These are phyloP conservation scores for Lochmaea capreae DNA, from an alignment of 2,888 invertebrate genomes.

Conservation along the genomic window DNA sequence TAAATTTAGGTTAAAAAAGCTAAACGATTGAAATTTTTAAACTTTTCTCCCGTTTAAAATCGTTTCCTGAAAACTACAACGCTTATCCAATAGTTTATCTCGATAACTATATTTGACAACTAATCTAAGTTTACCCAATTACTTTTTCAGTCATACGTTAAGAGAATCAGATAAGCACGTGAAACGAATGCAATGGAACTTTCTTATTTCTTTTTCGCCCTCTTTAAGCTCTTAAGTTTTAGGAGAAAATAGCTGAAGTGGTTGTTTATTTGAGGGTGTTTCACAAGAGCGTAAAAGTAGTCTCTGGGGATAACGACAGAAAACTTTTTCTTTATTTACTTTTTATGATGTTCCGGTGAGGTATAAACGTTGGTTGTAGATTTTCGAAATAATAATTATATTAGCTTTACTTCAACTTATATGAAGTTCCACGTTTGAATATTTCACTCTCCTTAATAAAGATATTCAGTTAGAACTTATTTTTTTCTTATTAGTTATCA, in stretches of 20 bases:
- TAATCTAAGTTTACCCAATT: conserved; percentile 34
- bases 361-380: conserved; percentile 28
- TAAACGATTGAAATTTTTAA: background rate
- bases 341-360: conserved; percentile 26
- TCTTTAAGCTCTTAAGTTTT: conserved; percentile 48
- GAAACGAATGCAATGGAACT: conserved; percentile 43
- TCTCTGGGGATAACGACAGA: conserved; percentile 42
- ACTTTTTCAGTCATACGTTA: conserved; percentile 30
- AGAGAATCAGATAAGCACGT: conserved; percentile 41
- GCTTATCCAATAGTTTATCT: conserved; percentile 10
- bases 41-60: background rate
- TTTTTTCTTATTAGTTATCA: background rate
- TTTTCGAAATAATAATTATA: conserved; percentile 26
- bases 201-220: conserved; percentile 45
- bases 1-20: background rate
- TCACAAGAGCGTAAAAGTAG: conserved; percentile 44
- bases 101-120: conserved; percentile 29
- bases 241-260: conserved; percentile 46
- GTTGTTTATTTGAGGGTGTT: conserved; percentile 48
- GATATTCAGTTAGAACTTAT: background rate
- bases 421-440: background rate
- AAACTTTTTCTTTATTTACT: conserved; percentile 41
- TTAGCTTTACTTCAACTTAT: conserved; percentile 1
- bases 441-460: background rate
- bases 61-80: background rate